Percentiles rank a stretch among this genome's conserved stretches.
phyloP scores from a whole-genome alignment of 2,113 vertebrate genomes.

The Xenus cinereus region DNA sequence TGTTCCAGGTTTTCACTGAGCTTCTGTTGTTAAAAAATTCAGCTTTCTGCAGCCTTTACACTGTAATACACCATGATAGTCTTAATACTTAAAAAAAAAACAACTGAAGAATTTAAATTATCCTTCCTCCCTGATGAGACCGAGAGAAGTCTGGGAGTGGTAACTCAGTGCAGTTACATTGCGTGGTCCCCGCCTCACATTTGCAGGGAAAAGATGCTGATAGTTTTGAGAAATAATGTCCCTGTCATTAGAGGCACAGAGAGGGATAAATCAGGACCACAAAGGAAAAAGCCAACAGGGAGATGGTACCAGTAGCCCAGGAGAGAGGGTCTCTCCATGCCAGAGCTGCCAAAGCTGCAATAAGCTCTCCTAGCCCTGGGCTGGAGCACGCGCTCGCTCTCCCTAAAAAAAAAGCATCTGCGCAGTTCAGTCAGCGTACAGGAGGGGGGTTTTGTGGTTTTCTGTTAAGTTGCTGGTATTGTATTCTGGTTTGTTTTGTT shows the following conservation, averaged over 20 bases:
- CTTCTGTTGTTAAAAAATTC: not conserved
- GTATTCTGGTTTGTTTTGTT: not conserved
- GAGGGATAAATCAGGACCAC: not conserved
- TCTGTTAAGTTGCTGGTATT: not conserved
- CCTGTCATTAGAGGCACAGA: not conserved
- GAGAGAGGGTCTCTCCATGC: not conserved
- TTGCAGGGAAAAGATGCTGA: not conserved
- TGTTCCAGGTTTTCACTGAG: not conserved
- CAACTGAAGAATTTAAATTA: not conserved
- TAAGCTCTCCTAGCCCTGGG: not conserved
- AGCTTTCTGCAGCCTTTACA: not conserved
- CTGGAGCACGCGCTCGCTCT: not conserved
- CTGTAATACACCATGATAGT: not conserved
- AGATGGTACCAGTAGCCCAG: not conserved
- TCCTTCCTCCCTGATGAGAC: not conserved
- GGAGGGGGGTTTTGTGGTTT: rapidly evolving
- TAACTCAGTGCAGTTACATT: rapidly evolving
- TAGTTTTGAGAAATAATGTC: not conserved
- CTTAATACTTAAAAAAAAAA: not conserved
- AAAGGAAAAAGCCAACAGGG: not conserved
- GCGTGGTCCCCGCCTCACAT: not conserved
- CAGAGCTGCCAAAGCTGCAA: not conserved
- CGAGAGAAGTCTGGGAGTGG: not conserved
- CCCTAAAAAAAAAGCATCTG: not conserved
- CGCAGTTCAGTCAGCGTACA: not conserved